Evolutionary conservation across 2,888 invertebrate species (phyloP).

Genomic region (Nesidiocoris tenuis): DNA sequence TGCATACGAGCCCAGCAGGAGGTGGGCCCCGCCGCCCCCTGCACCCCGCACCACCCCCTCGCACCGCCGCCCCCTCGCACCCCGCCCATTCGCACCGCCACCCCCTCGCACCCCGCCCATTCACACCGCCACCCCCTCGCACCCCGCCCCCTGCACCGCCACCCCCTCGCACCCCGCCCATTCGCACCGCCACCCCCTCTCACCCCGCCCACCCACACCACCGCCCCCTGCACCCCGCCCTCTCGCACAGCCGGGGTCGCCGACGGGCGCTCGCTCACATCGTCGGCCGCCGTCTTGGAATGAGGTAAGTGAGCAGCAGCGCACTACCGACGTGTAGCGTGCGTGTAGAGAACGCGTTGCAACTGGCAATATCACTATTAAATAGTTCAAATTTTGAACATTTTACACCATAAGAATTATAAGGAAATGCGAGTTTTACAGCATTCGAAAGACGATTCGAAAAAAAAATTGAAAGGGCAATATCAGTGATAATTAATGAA

Average conservation of each 20-base stretch:
- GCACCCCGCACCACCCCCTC: neutral
- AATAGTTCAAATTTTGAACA: no score
- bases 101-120: neutral
- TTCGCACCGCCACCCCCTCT: neutral
- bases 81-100: neutral
- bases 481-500: no score
- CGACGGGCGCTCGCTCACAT: conserved; percentile 14
- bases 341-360: no score
- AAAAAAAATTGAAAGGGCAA: no score
- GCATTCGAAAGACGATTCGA: no score
- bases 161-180: neutral
- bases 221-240: neutral
- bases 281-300: conserved; percentile 29
- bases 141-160: neutral
- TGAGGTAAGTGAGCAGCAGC: conserved; percentile 19
- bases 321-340: no score
- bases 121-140: neutral
- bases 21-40: no score
- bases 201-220: neutral
- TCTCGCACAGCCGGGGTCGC: neutral
- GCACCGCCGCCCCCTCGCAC: neutral
- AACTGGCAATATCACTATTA: no score
- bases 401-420: no score
- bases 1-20: no score
- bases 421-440: no score